Base-by-base conservation (phyloP, 2,888 invertebrate species). In the Heliconius sara region DNA sequence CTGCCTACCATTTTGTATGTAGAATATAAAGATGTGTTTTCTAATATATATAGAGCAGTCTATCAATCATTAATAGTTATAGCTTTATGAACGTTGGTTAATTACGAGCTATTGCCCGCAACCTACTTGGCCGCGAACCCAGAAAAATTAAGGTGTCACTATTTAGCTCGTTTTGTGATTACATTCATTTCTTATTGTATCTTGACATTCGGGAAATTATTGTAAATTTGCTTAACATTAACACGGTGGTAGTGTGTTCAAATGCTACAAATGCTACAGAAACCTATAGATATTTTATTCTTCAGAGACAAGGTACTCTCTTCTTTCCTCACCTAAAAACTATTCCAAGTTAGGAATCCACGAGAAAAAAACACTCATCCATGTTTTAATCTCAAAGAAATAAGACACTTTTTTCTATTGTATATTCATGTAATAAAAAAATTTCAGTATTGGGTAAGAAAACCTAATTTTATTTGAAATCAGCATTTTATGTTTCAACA, bases 61-160 rank as follows among this genome's bases (percentile, higher is more conserved):
- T 39, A 39, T 39, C 34, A 39, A 39, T 39, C 34, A 66, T 57
- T 22, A 57, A 79, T 72, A 77, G 68, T 0, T 25, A 71, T 67
- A 74, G 65, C 34, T 47, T 12, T 68, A 80, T 77, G 76, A 78
- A 82, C 80, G 80, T 77, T 82, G 73, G 47, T 30, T 78, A 82
- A 79, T 80, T 72, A 27, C 82, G 86, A 79, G 82, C 83, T 82
- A 83, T 79, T 83, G 85, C 82, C 85, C 86, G 86, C 86, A 87
- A 87, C 86, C 87, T 84, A 87, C 78, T 87, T 87, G 87, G 86
- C 86, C 76, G 68, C 73, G 70, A 82, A 79, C 80, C 60, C 79
- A 68, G 81, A 78, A 80, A 79, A 81, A 83, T 82, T 81, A 80
- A 78, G 81, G 85, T 86, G 83, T 82, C 25, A 82, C 78, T 81